phyloP scores from a whole-genome alignment of 2,888 invertebrate species.

The Hyposoter dolosus region DNA sequence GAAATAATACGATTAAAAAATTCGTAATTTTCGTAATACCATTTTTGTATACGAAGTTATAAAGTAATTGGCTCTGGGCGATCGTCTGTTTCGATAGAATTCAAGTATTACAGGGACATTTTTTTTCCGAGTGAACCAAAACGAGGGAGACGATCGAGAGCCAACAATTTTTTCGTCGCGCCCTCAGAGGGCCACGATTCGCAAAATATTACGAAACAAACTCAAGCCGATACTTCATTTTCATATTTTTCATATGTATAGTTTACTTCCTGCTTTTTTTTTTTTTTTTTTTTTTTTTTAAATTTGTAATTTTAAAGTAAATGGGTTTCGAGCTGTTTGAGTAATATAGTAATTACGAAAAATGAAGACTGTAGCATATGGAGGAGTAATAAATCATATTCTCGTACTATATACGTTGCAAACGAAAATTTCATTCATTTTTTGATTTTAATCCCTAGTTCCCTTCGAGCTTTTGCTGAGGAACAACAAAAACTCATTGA shows the following conservation, averaged over 20 bases:
- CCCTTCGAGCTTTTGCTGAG: background rate
- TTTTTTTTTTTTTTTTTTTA: constrained; percentile 29
- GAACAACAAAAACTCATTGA: background rate
- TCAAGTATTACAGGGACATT: constrained; percentile 38
- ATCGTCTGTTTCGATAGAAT: constrained; percentile 38
- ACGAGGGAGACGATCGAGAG: background rate
- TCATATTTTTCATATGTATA: constrained; percentile 61
- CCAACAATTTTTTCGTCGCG: constrained; percentile 20
- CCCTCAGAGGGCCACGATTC: constrained; percentile 2
- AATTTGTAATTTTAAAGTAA: constrained; percentile 57
- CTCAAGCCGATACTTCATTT: constrained; percentile 53
- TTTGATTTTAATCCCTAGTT: constrained; percentile 12
- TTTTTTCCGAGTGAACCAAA: background rate
- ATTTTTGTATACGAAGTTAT: constrained; percentile 42
- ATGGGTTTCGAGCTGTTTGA: constrained; percentile 54
- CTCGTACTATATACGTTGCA: constrained; percentile 66
- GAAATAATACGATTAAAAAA: background rate
- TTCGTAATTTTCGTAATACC: constrained; percentile 31
- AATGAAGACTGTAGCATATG: constrained; percentile 65
- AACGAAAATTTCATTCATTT: constrained; percentile 54
- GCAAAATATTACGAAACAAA: constrained; percentile 5
- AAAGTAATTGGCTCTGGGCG: constrained; percentile 1
- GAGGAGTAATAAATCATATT: constrained; percentile 73
- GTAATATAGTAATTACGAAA: constrained; percentile 65
- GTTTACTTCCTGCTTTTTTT: constrained; percentile 20